phyloP scores from a whole-genome alignment of 2,797 vertebrate species.

The Serranus cabrilla region DNA sequence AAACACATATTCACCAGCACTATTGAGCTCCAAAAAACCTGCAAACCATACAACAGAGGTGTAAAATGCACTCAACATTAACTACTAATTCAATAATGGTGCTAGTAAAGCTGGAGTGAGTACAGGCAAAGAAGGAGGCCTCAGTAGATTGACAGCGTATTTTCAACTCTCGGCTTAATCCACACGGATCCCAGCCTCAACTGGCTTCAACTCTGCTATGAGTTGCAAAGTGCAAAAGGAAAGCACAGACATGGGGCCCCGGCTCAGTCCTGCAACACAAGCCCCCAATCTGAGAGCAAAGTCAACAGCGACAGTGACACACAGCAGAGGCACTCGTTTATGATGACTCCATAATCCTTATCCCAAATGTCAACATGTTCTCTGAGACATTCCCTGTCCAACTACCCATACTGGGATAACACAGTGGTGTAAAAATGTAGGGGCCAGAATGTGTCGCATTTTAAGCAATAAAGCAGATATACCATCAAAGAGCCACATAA shows the following conservation, averaged over 20 bases:
- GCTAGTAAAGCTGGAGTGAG: conserved; percentile 47
- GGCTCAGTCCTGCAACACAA: conserved; percentile 65
- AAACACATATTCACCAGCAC: conserved; percentile 42
- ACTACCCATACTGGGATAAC: conserved; percentile 53
- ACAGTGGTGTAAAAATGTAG: conserved; percentile 40
- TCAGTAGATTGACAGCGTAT: conserved; percentile 58
- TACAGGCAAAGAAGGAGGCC: conserved; percentile 50
- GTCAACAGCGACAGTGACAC: conserved; percentile 77
- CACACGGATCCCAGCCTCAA: conserved; percentile 52
- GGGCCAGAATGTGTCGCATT: conserved; percentile 60
- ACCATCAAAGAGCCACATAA: conserved; percentile 67
- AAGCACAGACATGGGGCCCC: conserved; percentile 51
- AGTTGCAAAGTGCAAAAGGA: conserved; percentile 60
- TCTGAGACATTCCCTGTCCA: conserved; percentile 61
- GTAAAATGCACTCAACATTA: conserved; percentile 55
- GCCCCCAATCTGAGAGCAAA: conserved; percentile 67
- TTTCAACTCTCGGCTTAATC: conserved; percentile 71
- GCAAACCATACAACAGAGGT: conserved; percentile 39
- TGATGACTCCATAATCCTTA: conserved; percentile 81
- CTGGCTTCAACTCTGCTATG: conserved; percentile 48
- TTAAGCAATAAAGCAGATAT: conserved; percentile 66
- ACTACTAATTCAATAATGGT: conserved; percentile 53
- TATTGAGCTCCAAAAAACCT: conserved; percentile 51
- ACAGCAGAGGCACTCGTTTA: conserved; percentile 74
- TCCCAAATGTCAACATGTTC: conserved; percentile 84